These are phyloP conservation scores for Benitochromis conjunctus DNA, from an alignment of 2,113 vertebrate species.

Conservation along the genomic window DNA sequence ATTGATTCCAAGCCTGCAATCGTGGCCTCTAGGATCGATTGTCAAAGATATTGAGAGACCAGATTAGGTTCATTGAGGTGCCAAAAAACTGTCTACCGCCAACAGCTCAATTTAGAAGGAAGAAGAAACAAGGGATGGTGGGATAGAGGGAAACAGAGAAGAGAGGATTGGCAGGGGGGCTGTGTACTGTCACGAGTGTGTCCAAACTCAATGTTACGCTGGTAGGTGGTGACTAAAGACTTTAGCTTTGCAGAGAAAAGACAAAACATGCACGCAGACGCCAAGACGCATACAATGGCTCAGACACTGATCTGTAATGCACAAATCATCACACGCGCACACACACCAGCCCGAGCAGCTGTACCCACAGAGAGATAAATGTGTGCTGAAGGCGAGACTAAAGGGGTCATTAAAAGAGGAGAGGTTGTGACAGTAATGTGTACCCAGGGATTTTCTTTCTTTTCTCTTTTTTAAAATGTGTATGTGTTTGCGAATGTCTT, in stretches of 20 bases:
- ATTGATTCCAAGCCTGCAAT: slow-evolving; percentile 26
- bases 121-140: neutral
- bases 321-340: slow-evolving; percentile 21
- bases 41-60: slow-evolving; percentile 14
- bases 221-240: slow-evolving; percentile 25
- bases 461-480: neutral
- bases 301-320: slow-evolving; percentile 47
- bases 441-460: slow-evolving; percentile 52
- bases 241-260: slow-evolving; percentile 16
- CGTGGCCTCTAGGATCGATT: neutral
- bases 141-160: neutral
- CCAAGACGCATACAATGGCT: slow-evolving; percentile 36
- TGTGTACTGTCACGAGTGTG: slow-evolving; percentile 26
- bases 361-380: slow-evolving; percentile 64
- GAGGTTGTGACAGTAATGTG: slow-evolving; percentile 64
- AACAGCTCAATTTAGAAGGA: slow-evolving; percentile 52
- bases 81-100: slow-evolving; percentile 42
- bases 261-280: slow-evolving; percentile 41
- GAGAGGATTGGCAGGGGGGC: slow-evolving; percentile 7
- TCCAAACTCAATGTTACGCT: slow-evolving; percentile 41
- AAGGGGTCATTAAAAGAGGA: slow-evolving; percentile 64
- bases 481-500: neutral
- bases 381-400: slow-evolving; percentile 54
- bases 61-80: slow-evolving; percentile 1
- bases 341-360: slow-evolving; percentile 56